These are phyloP conservation scores for Ranitomeya imitator DNA, from an alignment of 2,113 vertebrate species.

Conservation along the genomic window DNA sequence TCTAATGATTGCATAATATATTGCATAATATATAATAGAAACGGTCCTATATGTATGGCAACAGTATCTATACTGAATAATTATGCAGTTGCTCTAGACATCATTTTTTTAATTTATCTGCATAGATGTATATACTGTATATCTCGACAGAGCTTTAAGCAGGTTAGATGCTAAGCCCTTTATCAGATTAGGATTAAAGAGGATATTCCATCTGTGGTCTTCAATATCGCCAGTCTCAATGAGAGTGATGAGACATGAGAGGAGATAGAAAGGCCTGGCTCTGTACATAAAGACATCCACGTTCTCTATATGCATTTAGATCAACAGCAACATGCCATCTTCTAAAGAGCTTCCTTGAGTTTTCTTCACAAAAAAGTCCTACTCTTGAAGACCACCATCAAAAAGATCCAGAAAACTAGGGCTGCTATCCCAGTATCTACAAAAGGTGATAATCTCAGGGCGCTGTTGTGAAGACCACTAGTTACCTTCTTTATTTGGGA, in stretches of 20 bases:
- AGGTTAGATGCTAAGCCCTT: conserved; percentile 51
- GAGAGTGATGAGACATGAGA: conserved; percentile 27
- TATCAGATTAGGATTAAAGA: conserved; percentile 56
- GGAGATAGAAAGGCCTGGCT: neutral
- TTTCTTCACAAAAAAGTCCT: neutral
- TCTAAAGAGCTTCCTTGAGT: neutral
- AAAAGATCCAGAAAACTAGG: neutral
- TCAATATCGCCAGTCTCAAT: neutral
- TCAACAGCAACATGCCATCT: neutral
- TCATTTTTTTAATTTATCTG: neutral
- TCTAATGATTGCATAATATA: neutral
- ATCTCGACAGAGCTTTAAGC: conserved; percentile 33
- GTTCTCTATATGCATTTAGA: neutral
- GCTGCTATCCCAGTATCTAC: neutral
- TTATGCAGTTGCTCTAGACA: neutral
- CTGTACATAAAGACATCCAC: neutral
- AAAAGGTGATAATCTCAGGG: neutral
- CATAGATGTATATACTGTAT: conserved; percentile 34
- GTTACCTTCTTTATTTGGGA: neutral
- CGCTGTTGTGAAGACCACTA: neutral
- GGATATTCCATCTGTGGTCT: conserved; percentile 52
- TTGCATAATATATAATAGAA: neutral
- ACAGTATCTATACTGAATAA: neutral
- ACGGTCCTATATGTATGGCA: neutral
- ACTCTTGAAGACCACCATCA: neutral